phyloP scores from a whole-genome alignment of 2,797 vertebrate genomes.

The Rallus crepitans region DNA sequence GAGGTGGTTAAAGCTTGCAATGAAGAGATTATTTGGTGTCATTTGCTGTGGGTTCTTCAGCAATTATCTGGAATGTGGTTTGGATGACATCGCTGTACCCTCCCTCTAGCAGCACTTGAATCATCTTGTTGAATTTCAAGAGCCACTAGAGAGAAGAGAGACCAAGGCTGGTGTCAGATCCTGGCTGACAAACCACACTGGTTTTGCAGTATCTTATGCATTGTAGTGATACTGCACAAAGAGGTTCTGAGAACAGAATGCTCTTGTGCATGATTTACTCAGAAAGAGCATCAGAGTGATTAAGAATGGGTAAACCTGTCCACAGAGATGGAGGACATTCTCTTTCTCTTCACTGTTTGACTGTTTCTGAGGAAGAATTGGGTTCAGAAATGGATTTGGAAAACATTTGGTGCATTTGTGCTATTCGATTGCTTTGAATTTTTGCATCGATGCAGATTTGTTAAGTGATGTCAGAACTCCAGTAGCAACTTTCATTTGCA shows the following conservation, averaged over 20 bases:
- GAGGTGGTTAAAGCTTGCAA: slow-evolving; percentile 57
- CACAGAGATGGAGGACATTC: not conserved
- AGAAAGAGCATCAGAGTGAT: not conserved
- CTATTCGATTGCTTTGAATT: not conserved
- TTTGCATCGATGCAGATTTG: not conserved
- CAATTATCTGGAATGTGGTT: slow-evolving; percentile 51
- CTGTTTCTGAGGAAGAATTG: not conserved
- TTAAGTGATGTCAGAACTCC: not conserved
- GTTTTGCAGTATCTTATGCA: not conserved
- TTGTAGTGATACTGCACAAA: not conserved
- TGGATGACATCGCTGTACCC: not conserved
- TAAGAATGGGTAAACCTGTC: not conserved
- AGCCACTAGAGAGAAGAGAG: slow-evolving; percentile 22
- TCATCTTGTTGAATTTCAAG: slow-evolving; percentile 58
- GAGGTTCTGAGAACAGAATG: not conserved
- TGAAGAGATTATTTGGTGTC: slow-evolving; percentile 62
- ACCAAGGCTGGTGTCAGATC: slow-evolving; percentile 3
- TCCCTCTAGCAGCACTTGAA: slow-evolving; percentile 47
- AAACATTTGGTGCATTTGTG: not conserved
- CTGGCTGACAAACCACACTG: slow-evolving; percentile 14
- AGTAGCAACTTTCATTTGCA: not conserved
- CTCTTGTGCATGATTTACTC: not conserved
- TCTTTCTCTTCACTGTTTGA: not conserved
- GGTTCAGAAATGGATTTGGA: not conserved
- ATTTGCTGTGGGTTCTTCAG: slow-evolving; percentile 56